Percentiles rank a stretch among this genome's conserved stretches.
Evolutionary conservation across 2,113 vertebrate genomes (phyloP).

Genomic region (Poeciliopsis prolifica): DNA sequence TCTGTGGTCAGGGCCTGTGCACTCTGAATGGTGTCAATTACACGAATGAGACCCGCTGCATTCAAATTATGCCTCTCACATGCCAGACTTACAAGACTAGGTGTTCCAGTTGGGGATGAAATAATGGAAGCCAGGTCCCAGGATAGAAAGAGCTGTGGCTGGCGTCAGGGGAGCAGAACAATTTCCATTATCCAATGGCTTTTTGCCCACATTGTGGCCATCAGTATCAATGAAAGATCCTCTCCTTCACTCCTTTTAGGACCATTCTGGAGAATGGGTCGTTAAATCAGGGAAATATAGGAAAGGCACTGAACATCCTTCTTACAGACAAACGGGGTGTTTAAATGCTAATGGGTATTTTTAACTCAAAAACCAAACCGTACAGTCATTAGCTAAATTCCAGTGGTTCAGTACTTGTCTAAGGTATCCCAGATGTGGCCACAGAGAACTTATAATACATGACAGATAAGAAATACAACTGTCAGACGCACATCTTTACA

Average conservation of each 20-base stretch:
- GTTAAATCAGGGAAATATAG: neutral
- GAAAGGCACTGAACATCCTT: neutral
- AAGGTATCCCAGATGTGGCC: no score
- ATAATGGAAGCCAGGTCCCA: constrained; percentile 36
- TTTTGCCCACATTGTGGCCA: constrained; percentile 36
- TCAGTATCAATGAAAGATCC: constrained; percentile 38
- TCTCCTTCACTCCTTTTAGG: constrained; percentile 25
- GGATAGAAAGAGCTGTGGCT: constrained; percentile 11
- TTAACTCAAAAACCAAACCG: neutral
- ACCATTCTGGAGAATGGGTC: neutral
- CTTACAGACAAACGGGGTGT: neutral
- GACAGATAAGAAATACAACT: no score
- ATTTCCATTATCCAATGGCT: constrained; percentile 61
- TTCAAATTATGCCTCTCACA: constrained; percentile 40
- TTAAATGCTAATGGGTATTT: neutral
- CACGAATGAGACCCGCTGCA: constrained; percentile 28
- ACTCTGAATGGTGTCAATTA: constrained; percentile 45
- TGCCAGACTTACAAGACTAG: constrained; percentile 13
- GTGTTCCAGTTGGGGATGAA: constrained; percentile 29
- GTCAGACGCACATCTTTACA: no score
- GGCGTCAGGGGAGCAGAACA: constrained; percentile 44
- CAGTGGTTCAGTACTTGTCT: no score
- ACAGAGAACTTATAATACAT: no score
- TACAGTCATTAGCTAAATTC: no score
- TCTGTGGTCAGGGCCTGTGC: constrained; percentile 26